Evolutionary conservation across 1,140 invertebrate species (phyloP), one percentile per base, ranked within the genome.

Genomic region (Aphis craccivora): DNA sequence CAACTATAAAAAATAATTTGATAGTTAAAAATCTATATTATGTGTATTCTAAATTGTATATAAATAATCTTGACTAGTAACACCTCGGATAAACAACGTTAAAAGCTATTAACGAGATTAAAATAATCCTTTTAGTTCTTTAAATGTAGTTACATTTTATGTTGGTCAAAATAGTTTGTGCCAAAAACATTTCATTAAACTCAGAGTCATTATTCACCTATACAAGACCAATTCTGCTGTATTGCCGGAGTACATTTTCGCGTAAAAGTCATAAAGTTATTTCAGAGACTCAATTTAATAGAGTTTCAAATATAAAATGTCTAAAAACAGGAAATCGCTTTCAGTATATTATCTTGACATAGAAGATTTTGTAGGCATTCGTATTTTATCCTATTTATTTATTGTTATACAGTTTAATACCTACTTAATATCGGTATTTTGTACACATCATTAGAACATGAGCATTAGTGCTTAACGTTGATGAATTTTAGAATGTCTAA

Each of bases 31-130:
- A 51, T 87, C 86, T 45, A 45, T 37, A 87, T 35, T n/a, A 14
- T 48, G 45, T 48, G n/a, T 51, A 87, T n/a, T 18, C 2, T 48
- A 22, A 48, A 87, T 87, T n/a, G 18, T 30, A 22, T n/a, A 35
- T 87, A 87, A 87, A 87, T 48, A 48, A 87, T 87, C 6, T 51
- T 30, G 43, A 87, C n/a, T 48, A n/a, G 45, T 48, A 87, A 83
- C 45, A 55, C 43, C 81, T 92, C 81, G 91, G 48, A 60, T 30
- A 53, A 83, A 92, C 67, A 37, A 53, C 11, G 76, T 83, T 48
- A 92, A 83, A 84, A 92, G 76, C 91, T 53, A 92, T 92, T 92
- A 92, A 53, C 81, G 35, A 53, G 48, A 93, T 93, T 86, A 93
- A 93, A 93, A 86, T 93, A 93, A 93, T 51, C 81, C 81, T 55